These are phyloP conservation scores for Pelvicachromis taeniatus DNA, from an alignment of 2,113 vertebrate species.

Conservation along the genomic window DNA sequence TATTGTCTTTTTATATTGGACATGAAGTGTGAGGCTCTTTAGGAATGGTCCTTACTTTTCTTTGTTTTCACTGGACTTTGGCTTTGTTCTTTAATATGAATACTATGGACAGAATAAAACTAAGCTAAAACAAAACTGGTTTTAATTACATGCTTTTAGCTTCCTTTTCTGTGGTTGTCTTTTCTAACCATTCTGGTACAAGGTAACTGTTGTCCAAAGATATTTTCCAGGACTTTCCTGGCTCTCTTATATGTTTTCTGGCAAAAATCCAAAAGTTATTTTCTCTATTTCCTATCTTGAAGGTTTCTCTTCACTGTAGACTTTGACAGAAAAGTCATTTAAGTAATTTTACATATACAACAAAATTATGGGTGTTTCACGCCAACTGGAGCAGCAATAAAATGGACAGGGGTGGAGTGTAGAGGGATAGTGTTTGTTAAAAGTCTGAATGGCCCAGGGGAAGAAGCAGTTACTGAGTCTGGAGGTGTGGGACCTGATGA, in stretches of 20 bases:
- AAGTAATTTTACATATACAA: background rate
- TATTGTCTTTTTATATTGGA: background rate
- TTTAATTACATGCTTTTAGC: background rate
- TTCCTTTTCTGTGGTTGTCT: too few relatives aligned
- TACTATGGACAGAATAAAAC: background rate
- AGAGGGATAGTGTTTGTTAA: background rate
- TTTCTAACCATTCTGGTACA: too few relatives aligned
- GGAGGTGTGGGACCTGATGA: background rate
- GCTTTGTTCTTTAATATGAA: background rate
- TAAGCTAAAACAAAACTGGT: background rate
- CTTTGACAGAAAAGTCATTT: background rate
- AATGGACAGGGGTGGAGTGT: background rate
- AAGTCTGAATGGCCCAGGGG: background rate
- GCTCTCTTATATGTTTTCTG: background rate
- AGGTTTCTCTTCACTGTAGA: background rate
- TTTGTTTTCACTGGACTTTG: background rate
- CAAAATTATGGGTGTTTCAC: background rate
- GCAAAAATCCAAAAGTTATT: fast-evolving
- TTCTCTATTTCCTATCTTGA: background rate
- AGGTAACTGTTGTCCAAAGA: too few relatives aligned
- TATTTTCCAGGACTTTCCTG: too few relatives aligned
- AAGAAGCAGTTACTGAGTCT: background rate
- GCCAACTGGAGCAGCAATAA: background rate
- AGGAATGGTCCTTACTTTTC: background rate
- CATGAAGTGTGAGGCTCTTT: background rate